These are phyloP conservation scores for Sarcophilus harrisii DNA, from an alignment of 2,797 vertebrate species.

Conservation along the genomic window DNA sequence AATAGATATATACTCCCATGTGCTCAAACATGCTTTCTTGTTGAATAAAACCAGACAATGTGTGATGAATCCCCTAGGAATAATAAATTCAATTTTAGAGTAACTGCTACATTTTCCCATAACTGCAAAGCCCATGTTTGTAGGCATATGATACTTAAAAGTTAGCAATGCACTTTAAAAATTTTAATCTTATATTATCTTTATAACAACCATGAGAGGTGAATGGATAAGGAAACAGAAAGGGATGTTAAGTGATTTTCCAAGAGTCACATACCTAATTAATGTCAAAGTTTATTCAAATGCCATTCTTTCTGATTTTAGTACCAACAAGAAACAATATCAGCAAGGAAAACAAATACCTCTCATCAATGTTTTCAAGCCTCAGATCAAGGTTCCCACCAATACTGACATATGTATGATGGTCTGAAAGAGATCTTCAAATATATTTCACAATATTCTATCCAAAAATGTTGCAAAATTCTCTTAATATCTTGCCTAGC, in stretches of 20 bases:
- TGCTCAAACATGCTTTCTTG: not conserved
- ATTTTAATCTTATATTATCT: not conserved
- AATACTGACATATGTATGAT: not conserved
- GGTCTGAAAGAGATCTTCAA: not conserved
- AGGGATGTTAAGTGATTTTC: not conserved
- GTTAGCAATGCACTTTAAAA: not conserved
- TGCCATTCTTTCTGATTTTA: not conserved
- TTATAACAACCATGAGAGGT: not conserved
- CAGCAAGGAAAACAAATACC: not conserved
- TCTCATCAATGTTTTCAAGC: not conserved
- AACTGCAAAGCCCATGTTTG: not conserved
- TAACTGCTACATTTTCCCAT: not conserved
- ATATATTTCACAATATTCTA: not conserved
- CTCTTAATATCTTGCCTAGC: not conserved
- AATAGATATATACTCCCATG: not conserved
- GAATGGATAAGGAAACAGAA: not conserved
- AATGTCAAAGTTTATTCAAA: not conserved
- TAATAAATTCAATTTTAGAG: not conserved
- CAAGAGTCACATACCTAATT: not conserved
- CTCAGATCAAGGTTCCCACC: not conserved
- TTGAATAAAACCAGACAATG: not conserved
- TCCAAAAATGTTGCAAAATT: not conserved
- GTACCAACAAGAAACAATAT: not conserved
- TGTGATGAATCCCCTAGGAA: not conserved
- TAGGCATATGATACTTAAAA: not conserved